Base-by-base conservation (phyloP, 2,797 vertebrate species). In the Buphagus erythrorhynchus region DNA sequence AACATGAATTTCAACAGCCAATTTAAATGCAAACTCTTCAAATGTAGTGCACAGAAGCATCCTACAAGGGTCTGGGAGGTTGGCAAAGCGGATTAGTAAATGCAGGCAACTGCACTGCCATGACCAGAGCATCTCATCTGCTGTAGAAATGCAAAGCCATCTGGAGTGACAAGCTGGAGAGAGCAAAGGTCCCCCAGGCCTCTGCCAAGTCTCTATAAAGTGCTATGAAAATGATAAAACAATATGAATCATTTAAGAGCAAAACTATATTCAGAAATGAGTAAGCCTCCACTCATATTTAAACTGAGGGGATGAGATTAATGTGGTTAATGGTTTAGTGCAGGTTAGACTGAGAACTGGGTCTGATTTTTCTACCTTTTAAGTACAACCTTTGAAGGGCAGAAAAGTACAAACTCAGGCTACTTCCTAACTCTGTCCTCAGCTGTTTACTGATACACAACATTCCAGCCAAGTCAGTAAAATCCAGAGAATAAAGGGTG, bases 111-210 rank as follows among this genome's bases (percentile, higher is more conserved):
- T 85, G 92, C 93, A 86, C 74, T 79, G 93, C 95, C 79, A 38
- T 62, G 95, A 92, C 95, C 95, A 95, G 86, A 91, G 93, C 62
- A 86, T 86, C 91, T 93, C 93, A 89, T 85, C 86, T 94, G 97
- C 94, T 90, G 80, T 16, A 67, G 90, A 96, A 95, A 93, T 73
- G 81, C 96, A 95, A 58, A 95, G 91, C 96, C 97, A 97, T 97
- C 97, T 97, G 97, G 94, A 97, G 72, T 79, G 80, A 95, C 95
- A 97, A 94, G 95, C 96, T 97, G 97, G 84, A 84, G 95, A 83
- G 69, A 95, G 80, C 10, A 85, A 94, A 97, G 89, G 90, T 94
- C 94, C 95, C 66, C 24, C 43, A 16, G 95, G 88, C 93, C 62
- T n/a, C 81, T 93, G 91, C 95, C 97, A 97, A 97, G 76, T 68